Evolutionary conservation across 2,797 vertebrate species (phyloP), one percentile per base, ranked within the genome.

Genomic region (Coendou prehensilis): DNA sequence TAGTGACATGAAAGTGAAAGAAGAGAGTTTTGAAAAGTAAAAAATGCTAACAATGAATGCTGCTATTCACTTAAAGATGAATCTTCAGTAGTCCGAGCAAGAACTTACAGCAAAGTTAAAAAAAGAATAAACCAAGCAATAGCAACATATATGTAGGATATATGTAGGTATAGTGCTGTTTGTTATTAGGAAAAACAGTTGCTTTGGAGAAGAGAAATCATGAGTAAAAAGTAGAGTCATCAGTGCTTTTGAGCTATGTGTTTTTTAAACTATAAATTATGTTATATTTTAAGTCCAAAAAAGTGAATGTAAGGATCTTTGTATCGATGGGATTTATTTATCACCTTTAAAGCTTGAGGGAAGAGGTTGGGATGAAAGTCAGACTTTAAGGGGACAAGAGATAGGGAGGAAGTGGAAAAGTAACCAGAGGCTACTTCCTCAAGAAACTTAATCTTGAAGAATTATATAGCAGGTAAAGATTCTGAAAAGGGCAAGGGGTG

Each of bases 191-290:
- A 33, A 13, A 73, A 50, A 50, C 69, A 56, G 14, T 93, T 95
- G 37, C 56, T 91, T 88, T 50, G 47, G 41, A 0, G 15, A 91
- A 76, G 45, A 82, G 17, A 20, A 64, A 80, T 93, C 54, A 63
- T 86, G 13, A 90, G 8, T 59, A 30, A 57, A 92, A 83, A 41
- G 69, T 87, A 45, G 56, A 95, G 52, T 78, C 52, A 67, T 28
- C 10, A 30, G 6, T 64, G 61, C 5, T 82, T 94, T 94, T 91
- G 23, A 91, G 37, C 69, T 63, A 3, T 52, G 80, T 93, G 50
- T 47, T 47, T 94, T 93, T 94, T 88, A 59, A 93, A 86, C 91
- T 20, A 54, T 54, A 50, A 73, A 37, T 33, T 76, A 14, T 71
- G 54, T 75, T 93, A 45, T 54, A 61, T 69, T 91, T 87, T 86